These are phyloP conservation scores for Cistogaster globosa DNA, from an alignment of 2,888 invertebrate species.

Conservation along the genomic window DNA sequence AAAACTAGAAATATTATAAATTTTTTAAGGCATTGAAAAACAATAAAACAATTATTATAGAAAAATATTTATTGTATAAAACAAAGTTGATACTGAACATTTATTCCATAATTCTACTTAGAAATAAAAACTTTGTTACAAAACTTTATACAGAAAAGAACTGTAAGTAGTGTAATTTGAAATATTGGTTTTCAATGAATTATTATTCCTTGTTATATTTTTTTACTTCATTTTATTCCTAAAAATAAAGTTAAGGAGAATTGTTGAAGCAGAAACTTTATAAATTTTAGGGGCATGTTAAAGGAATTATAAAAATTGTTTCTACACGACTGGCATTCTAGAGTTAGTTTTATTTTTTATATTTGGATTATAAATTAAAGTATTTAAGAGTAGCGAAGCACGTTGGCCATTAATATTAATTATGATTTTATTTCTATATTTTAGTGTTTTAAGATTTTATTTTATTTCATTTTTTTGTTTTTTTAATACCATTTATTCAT, in stretches of 20 bases:
- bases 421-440: not conserved
- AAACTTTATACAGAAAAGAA: constrained; percentile 17
- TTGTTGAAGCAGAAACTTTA: not conserved
- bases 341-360: not conserved
- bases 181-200: constrained; percentile 53
- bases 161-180: constrained; percentile 23
- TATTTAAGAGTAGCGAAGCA: constrained; percentile 3
- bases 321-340: constrained; percentile 17
- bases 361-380: constrained; percentile 2
- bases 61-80: not conserved
- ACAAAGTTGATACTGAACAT: constrained; percentile 21
- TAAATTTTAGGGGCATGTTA: not conserved
- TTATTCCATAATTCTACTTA: constrained; percentile 54
- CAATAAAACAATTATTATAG: constrained; percentile 27
- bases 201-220: not conserved
- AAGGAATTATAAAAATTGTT: constrained; percentile 8
- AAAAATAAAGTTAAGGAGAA: not conserved
- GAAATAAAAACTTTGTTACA: constrained; percentile 39
- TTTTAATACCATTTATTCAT: no score
- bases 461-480: not conserved
- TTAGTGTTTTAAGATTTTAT: not conserved
- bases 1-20: not conserved
- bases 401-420: constrained; percentile 6
- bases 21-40: constrained; percentile 5
- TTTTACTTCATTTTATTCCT: constrained; percentile 2